Percentiles rank a stretch among this genome's conserved stretches.
phyloP scores from a whole-genome alignment of 2,797 vertebrate genomes.

The Leptatherina wallacei region DNA sequence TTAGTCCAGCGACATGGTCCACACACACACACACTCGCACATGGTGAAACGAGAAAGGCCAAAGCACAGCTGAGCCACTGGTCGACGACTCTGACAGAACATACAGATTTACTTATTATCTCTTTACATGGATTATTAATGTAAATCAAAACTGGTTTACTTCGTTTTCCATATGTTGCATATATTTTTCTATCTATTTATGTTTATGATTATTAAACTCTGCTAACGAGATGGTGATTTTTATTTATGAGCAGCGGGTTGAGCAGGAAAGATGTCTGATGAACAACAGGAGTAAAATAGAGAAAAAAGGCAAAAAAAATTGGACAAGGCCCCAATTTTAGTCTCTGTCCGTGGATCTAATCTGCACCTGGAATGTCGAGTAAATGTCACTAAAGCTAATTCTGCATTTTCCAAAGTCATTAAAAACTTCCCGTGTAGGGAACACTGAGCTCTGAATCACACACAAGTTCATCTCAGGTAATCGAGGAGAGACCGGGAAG shows the following conservation, averaged over 20 bases:
- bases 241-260: too few species aligned
- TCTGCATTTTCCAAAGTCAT: neutral
- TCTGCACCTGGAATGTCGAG: too few species aligned
- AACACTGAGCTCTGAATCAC: neutral
- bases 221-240: too few species aligned
- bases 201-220: too few species aligned
- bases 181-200: too few species aligned
- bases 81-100: neutral
- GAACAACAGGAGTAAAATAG: too few species aligned
- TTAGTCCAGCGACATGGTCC: conserved; percentile 28
- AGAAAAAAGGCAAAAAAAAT: too few species aligned
- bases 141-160: neutral
- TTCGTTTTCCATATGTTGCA: neutral
- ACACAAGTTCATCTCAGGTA: conserved; percentile 28
- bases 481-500: conserved; percentile 25
- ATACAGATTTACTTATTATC: too few species aligned
- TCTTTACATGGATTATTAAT: neutral
- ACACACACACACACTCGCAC: conserved; percentile 20
- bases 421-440: neutral
- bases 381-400: neutral
- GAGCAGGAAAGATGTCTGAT: too few species aligned
- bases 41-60: conserved; percentile 13
- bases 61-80: conserved; percentile 42
- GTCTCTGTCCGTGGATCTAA: too few species aligned
- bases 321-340: too few species aligned